Evolutionary conservation across 2,888 invertebrate genomes (phyloP), one percentile per base, ranked within the genome.

Genomic region (Caenorhabditis sulstoni): DNA sequence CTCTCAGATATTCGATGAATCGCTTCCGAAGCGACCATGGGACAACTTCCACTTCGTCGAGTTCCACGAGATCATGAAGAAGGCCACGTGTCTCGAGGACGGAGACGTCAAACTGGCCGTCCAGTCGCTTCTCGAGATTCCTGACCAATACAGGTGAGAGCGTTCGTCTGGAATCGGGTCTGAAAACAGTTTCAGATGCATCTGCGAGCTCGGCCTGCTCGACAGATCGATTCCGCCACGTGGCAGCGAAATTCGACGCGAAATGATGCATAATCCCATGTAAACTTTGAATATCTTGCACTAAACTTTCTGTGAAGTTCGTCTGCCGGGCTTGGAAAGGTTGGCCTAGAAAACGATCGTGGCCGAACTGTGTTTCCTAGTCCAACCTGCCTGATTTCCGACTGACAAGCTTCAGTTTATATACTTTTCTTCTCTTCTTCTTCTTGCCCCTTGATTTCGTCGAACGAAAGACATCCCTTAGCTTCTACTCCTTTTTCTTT

Each of bases 11-110:
- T 92, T 92, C 86, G 92, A 92, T 85, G 92, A 92, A 75, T 89
- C 90, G 1, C 86, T 92, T 14, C 92, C 92, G 2, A 88, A 90
- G 70, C 87, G 92, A 53, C 90, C 91, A 58, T 92, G 92, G 90
- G 92, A 92, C 88, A 92, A 92, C 86, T 92, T 92, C 88, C 92
- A 92, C 81, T 92, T 92, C 87, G 92, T 92, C 29, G 91, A 92
- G 77, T 92, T 91, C 85, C 91, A 91, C 81, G 88, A 90, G 57
- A 81, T 83, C 11, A 79, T 82, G 71, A 85, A 82, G 45, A 71
- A 76, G 23, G 61, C 79, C 18, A 49, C 67, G 12, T 71, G 62
- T 3, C 7, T 62, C 39, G 78, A 79, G 41, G 85, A 83, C 44
- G 81, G 81, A 20, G 81, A 83, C 29, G 82, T 82, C 12, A 77